Conservation (phyloP, 2,113 vertebrate species). For the Oriolus oriolus region DNA sequence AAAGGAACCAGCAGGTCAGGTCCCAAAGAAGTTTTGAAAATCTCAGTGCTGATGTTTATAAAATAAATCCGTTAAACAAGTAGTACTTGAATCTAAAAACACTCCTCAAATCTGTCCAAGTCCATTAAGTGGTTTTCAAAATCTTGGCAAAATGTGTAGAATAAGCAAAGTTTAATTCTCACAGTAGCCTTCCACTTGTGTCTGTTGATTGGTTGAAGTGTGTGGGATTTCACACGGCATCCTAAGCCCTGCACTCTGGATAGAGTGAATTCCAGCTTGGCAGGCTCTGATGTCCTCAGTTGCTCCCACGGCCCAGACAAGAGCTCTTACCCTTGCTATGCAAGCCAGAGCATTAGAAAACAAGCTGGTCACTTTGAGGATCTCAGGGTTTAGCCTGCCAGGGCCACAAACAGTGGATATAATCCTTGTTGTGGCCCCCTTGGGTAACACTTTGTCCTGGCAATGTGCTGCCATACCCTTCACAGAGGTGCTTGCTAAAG, state of each 20-base stretch:
- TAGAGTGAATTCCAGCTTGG: not conserved
- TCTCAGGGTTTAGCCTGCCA: not conserved
- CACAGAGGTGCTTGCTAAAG: not conserved
- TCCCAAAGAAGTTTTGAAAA: slow-evolving; percentile 22
- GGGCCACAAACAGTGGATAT: not conserved
- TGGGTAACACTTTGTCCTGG: not conserved
- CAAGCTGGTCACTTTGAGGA: not conserved
- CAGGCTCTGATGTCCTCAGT: not conserved
- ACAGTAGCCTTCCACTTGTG: not conserved
- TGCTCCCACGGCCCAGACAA: not conserved
- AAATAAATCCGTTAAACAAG: slow-evolving; percentile 40
- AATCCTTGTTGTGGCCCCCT: not conserved
- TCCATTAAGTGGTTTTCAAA: slow-evolving; percentile 41
- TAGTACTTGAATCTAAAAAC: slow-evolving; percentile 35
- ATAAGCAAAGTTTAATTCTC: slow-evolving; percentile 6
- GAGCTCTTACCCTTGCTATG: not conserved
- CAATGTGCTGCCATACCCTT: not conserved
- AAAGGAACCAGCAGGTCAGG: not conserved
- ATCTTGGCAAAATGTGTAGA: slow-evolving; percentile 23
- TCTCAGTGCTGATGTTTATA: slow-evolving; percentile 1
- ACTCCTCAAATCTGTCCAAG: not conserved
- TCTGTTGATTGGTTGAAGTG: not conserved
- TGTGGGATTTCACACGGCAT: not conserved
- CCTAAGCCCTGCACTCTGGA: not conserved
- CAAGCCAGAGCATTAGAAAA: not conserved